Base-by-base conservation (phyloP, 2,797 vertebrate species). In the Synanceia verrucosa region DNA sequence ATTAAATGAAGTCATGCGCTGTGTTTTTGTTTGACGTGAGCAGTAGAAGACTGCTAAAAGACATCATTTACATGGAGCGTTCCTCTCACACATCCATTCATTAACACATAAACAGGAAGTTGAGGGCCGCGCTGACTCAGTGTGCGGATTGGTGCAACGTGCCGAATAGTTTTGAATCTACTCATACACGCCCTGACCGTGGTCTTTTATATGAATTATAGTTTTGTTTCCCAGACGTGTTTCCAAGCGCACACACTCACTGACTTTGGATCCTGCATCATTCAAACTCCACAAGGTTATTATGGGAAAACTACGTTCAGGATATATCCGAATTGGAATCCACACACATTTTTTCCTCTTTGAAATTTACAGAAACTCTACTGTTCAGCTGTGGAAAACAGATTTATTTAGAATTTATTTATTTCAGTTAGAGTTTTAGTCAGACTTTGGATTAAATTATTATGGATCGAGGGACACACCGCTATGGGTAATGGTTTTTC, bases 221-320 rank as follows among this genome's bases (percentile, higher is more conserved):
- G 83, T 83, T 87, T 53, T 82, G 71, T 86, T 92, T 90, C 83
- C 77, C 78, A 81, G 88, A 86, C 86, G 61, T 73, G 48, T 18
- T 23, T 85, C 83, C 72, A 82, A 80, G 70, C 60, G 39, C 65
- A 72, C 61, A 43, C 60, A 43, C 48, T 55, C 76, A 73, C 65
- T 48, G 28, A 63, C 76, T 80, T 62, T 74, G 74, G 70, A 85
- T 53, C 75, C 66, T 19, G 56, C 53, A 37, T 79, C 64, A 64
- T 62, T 85, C 41, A 78, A 43, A 53, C 46, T 3, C 21, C 2
- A 0, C n/a, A 24, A 18, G 39, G 29, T 31, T 31, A 8, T 4
- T 19, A 2, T 39, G n/a, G n/a, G n/a, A n/a, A n/a, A n/a, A n/a
- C 69, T 39, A 9, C 62, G 12, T 6, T 7, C 39, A 73, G 37